phyloP scores from a whole-genome alignment of 2,888 invertebrate genomes.

The Plemyria rubiginata region DNA sequence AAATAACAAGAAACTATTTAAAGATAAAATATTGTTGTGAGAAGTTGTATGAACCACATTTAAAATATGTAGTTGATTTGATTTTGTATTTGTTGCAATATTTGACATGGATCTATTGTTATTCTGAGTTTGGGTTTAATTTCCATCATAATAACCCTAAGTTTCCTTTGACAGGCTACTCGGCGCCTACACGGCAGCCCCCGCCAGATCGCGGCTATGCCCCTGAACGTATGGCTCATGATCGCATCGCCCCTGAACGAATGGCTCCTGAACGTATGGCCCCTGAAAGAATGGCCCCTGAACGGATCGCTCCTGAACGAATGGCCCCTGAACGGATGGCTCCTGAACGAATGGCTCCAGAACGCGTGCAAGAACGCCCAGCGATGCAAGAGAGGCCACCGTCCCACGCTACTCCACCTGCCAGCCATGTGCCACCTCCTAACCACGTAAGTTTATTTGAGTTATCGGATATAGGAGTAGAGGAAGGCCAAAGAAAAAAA shows the following conservation, averaged over 20 bases:
- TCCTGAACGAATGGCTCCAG: constrained; percentile 18
- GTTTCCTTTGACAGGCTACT: constrained; percentile 23
- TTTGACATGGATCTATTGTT: too few relatives aligned
- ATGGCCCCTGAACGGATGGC: constrained; percentile 18
- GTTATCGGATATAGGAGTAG: too few relatives aligned
- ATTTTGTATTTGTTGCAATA: too few relatives aligned
- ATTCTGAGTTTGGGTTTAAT: too few relatives aligned
- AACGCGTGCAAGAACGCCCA: constrained; percentile 18
- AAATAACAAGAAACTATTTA: too few relatives aligned
- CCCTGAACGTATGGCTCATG: constrained; percentile 14
- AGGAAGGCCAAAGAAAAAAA: too few relatives aligned
- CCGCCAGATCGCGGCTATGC: constrained; percentile 23
- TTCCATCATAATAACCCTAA: background rate
- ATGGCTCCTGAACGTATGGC: constrained; percentile 14
- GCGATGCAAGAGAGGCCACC: constrained; percentile 19
- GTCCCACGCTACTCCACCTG: constrained; percentile 24
- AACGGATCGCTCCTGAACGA: constrained; percentile 3
- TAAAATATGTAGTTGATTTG: too few relatives aligned
- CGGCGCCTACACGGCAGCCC: constrained; percentile 23
- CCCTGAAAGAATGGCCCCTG: constrained; percentile 5
- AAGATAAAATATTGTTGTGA: too few relatives aligned
- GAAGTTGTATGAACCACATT: too few relatives aligned
- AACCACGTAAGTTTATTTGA: constrained; percentile 30
- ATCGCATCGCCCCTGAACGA: constrained; percentile 17
- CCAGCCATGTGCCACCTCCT: constrained; percentile 21